A percentile compares a stretch with the other conserved stretches of the same genome.
These are phyloP conservation scores for Schizopygopsis malacanthus DNA, from an alignment of 2,797 vertebrate species.

Conservation along the genomic window DNA sequence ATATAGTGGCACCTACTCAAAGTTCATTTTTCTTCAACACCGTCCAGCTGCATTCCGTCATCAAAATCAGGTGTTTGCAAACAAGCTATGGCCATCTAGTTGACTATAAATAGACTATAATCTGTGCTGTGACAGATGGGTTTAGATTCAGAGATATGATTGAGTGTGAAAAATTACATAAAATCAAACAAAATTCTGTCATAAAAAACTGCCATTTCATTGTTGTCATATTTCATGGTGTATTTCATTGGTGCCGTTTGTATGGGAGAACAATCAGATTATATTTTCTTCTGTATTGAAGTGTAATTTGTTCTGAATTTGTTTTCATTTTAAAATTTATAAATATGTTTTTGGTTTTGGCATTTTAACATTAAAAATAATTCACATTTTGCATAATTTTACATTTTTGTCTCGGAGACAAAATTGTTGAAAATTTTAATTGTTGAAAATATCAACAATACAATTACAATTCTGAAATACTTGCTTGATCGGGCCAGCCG, in stretches of 20 bases:
- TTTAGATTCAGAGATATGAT: neutral
- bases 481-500: neutral
- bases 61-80: no score
- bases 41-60: no score
- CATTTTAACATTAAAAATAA: neutral
- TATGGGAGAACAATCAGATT: neutral
- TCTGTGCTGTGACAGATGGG: neutral
- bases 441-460: neutral
- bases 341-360: neutral
- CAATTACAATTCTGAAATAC: neutral
- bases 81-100: no score
- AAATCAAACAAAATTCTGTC: neutral
- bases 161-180: neutral
- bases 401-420: neutral
- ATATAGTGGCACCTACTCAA: no score
- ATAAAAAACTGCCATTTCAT: neutral
- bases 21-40: no score
- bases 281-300: neutral
- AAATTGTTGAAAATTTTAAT: no score
- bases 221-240: neutral
- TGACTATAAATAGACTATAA: neutral
- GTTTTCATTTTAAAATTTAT: neutral
- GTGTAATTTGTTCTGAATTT: neutral
- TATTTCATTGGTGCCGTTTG: neutral
- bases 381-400: neutral